A percentile compares a stretch with the other conserved stretches of the same genome.
These are phyloP conservation scores for Staurois parvus DNA, from an alignment of 2,797 vertebrate species.

Conservation along the genomic window DNA sequence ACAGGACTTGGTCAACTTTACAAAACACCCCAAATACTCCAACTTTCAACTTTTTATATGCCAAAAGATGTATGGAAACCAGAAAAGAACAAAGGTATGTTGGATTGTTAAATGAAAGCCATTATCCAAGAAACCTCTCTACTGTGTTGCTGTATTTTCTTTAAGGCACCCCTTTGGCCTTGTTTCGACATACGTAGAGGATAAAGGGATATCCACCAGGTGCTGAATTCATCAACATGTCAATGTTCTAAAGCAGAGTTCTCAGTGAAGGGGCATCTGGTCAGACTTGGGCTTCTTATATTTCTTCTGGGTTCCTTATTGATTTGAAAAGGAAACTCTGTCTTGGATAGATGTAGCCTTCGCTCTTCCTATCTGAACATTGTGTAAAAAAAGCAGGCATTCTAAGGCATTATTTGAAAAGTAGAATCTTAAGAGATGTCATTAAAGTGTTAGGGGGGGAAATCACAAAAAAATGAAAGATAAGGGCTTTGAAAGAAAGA, in stretches of 20 bases:
- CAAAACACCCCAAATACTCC: slow-evolving; percentile 16
- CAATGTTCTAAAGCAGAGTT: slow-evolving; percentile 56
- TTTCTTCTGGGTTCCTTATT: slow-evolving; percentile 53
- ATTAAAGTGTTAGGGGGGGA: slow-evolving; percentile 63
- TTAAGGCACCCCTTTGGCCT: slow-evolving; percentile 56
- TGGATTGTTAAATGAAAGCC: slow-evolving; percentile 58
- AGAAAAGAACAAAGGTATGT: slow-evolving; percentile 52
- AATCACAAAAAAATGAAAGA: slow-evolving; percentile 72
- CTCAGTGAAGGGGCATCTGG: slow-evolving; percentile 47
- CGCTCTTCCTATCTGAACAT: slow-evolving; percentile 52
- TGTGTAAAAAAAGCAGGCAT: slow-evolving; percentile 44
- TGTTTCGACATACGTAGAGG: slow-evolving; percentile 36
- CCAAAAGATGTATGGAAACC: slow-evolving; percentile 41
- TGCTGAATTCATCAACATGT: slow-evolving; percentile 48
- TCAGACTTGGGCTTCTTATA: slow-evolving; percentile 57
- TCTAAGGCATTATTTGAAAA: slow-evolving; percentile 53
- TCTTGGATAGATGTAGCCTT: slow-evolving; percentile 56
- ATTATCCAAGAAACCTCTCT: slow-evolving; percentile 49
- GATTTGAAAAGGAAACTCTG: slow-evolving; percentile 60
- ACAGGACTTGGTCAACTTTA: slow-evolving; percentile 50
- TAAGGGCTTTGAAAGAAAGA: slow-evolving; percentile 67
- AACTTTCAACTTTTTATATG: slow-evolving; percentile 38
- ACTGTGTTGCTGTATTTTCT: slow-evolving; percentile 46
- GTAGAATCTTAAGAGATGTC: slow-evolving; percentile 60
- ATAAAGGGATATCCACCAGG: slow-evolving; percentile 57